Conservation (phyloP, 2,113 vertebrate genomes). For the Psammodynastes pulverulentus region DNA sequence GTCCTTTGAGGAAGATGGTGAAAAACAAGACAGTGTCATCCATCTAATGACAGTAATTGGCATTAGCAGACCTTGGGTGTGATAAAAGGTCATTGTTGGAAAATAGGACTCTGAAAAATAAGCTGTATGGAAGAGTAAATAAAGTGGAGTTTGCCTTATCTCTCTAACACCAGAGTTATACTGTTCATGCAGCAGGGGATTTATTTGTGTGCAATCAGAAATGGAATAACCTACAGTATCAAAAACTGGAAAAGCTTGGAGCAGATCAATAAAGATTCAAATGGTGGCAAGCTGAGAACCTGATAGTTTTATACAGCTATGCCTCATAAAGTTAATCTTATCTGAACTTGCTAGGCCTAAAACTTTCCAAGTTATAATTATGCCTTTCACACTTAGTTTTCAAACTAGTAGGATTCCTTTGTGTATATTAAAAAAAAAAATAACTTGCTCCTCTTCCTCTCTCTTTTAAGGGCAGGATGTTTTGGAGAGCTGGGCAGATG, state of each 20-base stretch:
- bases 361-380: conserved; percentile 18
- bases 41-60: neutral
- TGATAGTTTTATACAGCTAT: neutral
- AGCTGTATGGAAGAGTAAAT: conserved; percentile 1
- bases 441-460: neutral
- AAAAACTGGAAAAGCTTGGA: conserved; percentile 28
- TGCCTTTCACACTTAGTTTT: conserved; percentile 4
- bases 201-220: neutral
- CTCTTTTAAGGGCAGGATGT: neutral
- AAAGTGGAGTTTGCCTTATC: neutral
- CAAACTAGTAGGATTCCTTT: neutral
- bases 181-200: neutral
- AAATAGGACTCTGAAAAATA: neutral
- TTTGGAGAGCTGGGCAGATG: neutral
- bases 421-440: neutral
- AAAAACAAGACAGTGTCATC: neutral
- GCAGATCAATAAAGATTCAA: conserved; percentile 21
- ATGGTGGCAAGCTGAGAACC: conserved; percentile 6
- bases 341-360: conserved; percentile 22
- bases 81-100: conserved; percentile 9
- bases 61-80: neutral
- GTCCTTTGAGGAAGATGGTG: neutral
- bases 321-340: neutral
- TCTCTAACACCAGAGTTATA: neutral
- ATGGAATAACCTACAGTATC: neutral